Conservation (phyloP, 2,113 vertebrate genomes). For the Polypterus senegalus region DNA sequence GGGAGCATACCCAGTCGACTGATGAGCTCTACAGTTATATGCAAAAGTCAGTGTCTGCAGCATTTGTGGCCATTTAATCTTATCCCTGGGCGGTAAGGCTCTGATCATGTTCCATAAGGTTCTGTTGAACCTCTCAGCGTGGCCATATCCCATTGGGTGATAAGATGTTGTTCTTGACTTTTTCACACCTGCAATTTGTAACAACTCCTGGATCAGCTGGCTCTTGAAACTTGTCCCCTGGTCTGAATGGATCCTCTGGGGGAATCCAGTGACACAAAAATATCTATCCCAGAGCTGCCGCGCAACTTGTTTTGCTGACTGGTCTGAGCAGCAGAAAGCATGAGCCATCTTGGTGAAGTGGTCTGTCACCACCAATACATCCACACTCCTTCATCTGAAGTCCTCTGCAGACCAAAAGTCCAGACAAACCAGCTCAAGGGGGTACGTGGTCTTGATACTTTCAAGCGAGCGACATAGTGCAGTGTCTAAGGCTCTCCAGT, state of each 20-base stretch:
- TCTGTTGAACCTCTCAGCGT: constrained; percentile 2
- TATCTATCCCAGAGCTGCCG: constrained; percentile 15
- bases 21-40: constrained; percentile 13
- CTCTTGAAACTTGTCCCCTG: not conserved
- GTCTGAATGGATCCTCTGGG: not conserved
- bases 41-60: constrained; percentile 10
- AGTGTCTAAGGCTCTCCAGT: constrained; percentile 3
- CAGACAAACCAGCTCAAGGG: constrained; percentile 14
- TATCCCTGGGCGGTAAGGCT: not conserved
- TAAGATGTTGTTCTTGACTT: constrained; percentile 4
- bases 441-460: constrained; percentile 7
- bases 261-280: constrained; percentile 16
- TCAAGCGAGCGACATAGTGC: not conserved
- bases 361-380: constrained; percentile 16
- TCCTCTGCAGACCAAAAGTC: constrained; percentile 15
- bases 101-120: constrained; percentile 6
- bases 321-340: constrained; percentile 14
- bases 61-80: constrained; percentile 9
- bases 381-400: constrained; percentile 8
- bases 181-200: not conserved
- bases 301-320: constrained; percentile 13
- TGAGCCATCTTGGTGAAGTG: constrained; percentile 2
- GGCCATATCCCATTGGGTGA: not conserved
- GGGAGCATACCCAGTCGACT: constrained; percentile 10
- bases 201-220: constrained; percentile 2